These are phyloP conservation scores for Lepidurus apus DNA, from an alignment of 1,140 invertebrate genomes.

Conservation along the genomic window DNA sequence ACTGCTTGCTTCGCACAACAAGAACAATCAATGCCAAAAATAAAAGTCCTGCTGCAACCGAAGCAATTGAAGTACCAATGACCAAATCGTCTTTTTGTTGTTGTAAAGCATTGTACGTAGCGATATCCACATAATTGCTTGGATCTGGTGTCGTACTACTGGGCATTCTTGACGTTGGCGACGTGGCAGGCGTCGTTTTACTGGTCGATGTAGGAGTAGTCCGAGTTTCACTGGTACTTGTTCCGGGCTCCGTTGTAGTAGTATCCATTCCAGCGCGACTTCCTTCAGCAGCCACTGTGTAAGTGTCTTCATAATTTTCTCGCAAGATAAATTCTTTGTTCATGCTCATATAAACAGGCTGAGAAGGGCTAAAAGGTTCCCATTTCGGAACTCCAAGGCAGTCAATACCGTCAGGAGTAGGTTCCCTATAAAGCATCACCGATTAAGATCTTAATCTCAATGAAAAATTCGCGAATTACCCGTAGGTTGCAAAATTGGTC, in stretches of 20 bases:
- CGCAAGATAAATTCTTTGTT: slow-evolving; percentile 6
- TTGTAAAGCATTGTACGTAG: not conserved
- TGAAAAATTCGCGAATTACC: slow-evolving; percentile 28
- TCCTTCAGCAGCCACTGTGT: slow-evolving; percentile 20
- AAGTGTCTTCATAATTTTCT: not conserved
- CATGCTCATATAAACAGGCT: slow-evolving; percentile 25
- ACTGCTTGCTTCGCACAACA: not conserved
- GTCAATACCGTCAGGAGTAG: slow-evolving; percentile 25
- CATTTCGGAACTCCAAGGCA: slow-evolving; percentile 27
- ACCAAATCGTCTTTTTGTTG: slow-evolving; percentile 4
- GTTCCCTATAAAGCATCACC: not conserved
- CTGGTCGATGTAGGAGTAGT: slow-evolving; percentile 41
- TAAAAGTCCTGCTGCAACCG: not conserved
- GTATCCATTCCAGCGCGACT: not conserved
- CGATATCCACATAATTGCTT: slow-evolving; percentile 42
- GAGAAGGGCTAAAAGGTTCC: slow-evolving; percentile 27
- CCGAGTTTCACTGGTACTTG: not conserved
- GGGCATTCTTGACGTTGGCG: slow-evolving; percentile 44
- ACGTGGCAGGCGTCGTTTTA: slow-evolving; percentile 36
- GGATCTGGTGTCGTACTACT: slow-evolving; percentile 49
- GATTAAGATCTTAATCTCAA: not conserved
- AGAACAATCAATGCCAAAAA: not conserved
- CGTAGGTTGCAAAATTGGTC: slow-evolving; percentile 37
- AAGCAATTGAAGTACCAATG: not conserved
- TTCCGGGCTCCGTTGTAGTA: not conserved